Percentiles rank a stretch among this genome's conserved stretches.
phyloP scores from a whole-genome alignment of 1,140 invertebrate genomes.

The Copidosoma floridanum region DNA sequence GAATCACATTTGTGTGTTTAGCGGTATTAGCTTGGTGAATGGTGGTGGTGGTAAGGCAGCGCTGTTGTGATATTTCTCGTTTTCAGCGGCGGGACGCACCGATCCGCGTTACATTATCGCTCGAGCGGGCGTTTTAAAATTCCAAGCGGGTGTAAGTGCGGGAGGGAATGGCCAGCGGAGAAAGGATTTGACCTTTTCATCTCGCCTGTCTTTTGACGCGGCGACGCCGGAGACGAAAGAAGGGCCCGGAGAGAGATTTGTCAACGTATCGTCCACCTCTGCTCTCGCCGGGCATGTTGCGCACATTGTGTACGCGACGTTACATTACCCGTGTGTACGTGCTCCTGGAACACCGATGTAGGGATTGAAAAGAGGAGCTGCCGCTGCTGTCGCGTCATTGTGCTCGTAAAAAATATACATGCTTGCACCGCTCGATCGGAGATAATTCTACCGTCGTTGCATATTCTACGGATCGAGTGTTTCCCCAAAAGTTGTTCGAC shows the following conservation, averaged over 20 bases:
- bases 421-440: not conserved
- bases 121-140: constrained; percentile 12
- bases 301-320: not conserved
- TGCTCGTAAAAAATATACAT: not conserved
- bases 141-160: constrained; percentile 2
- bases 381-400: not conserved
- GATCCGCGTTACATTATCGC: constrained; percentile 7
- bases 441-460: too few species aligned
- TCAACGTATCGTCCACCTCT: not conserved
- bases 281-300: too few species aligned
- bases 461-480: too few species aligned
- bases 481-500: too few species aligned
- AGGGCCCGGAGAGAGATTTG: not conserved
- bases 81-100: not conserved
- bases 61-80: too few species aligned
- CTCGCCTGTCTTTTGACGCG: not conserved
- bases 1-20: constrained; percentile 1
- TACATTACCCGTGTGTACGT: constrained; percentile 12
- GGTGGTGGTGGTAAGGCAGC: too few species aligned
- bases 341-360: not conserved
- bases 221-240: not conserved
- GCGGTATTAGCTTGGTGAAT: too few species aligned
- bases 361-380: not conserved
- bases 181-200: constrained; percentile 20
- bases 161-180: not conserved